Percentiles rank a stretch among this genome's conserved stretches.
phyloP scores from a whole-genome alignment of 2,113 vertebrate species.

The Psittacara wagleri region DNA sequence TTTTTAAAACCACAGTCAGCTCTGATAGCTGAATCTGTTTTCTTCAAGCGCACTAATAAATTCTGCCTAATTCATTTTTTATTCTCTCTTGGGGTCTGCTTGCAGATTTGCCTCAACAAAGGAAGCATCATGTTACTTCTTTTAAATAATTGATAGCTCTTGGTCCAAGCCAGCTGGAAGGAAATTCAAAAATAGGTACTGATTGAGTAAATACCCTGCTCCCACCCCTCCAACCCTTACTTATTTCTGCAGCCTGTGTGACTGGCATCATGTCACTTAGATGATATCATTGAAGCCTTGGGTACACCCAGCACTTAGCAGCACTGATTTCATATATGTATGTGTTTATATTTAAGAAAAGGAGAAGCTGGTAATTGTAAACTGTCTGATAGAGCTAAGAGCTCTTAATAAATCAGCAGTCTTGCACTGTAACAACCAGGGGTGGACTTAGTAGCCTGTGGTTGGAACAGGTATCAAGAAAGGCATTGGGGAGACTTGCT shows the following conservation, averaged over 20 bases:
- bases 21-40: conserved; percentile 80
- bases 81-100: conserved; percentile 93
- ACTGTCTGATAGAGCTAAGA: conserved; percentile 52
- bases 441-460: not conserved
- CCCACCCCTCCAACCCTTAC: not conserved
- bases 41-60: conserved; percentile 90
- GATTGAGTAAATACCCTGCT: conserved; percentile 78
- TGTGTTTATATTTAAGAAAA: conserved; percentile 65
- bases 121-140: conserved; percentile 98
- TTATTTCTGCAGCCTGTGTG: conserved; percentile 60
- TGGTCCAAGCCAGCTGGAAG: conserved; percentile 81
- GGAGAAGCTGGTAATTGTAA: conserved; percentile 64
- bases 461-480: not conserved
- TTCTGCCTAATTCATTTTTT: conserved; percentile 99
- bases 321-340: conserved; percentile 58
- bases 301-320: conserved; percentile 50
- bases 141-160: conserved; percentile 99
- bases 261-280: not conserved
- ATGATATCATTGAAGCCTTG: conserved; percentile 55
- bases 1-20: conserved; percentile 70
- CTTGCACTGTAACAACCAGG: not conserved
- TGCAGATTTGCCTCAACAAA: conserved; percentile 97
- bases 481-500: rapidly evolving
- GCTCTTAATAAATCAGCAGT: conserved; percentile 61
- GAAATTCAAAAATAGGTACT: conserved; percentile 91